Conservation (phyloP, 1,140 invertebrate genomes). For the Drosophila gunungcola region DNA sequence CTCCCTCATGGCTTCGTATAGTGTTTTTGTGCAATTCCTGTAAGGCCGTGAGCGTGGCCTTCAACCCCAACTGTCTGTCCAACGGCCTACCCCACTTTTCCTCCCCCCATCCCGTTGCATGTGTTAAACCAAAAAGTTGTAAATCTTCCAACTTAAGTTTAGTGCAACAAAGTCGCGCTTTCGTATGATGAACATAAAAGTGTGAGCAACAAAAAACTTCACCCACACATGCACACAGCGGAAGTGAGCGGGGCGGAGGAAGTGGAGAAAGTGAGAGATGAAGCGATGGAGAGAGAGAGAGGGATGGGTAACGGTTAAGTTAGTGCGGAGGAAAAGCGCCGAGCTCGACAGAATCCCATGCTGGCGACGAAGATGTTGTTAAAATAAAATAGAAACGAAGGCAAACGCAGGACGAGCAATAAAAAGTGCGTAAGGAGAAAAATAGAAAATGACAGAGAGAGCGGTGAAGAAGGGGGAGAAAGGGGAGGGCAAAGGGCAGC, state of each 20-base stretch:
- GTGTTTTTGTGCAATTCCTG: slow-evolving; percentile 26
- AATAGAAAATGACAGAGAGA: slow-evolving; percentile 64
- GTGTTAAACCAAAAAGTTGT: slow-evolving; percentile 72
- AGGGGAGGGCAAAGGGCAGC: slow-evolving; percentile 13
- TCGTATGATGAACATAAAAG: slow-evolving; percentile 72
- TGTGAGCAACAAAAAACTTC: slow-evolving; percentile 40
- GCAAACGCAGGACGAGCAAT: slow-evolving; percentile 62
- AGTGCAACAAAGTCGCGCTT: slow-evolving; percentile 78
- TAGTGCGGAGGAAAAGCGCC: slow-evolving; percentile 52
- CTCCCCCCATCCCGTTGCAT: slow-evolving; percentile 17
- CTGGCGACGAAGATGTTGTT: slow-evolving; percentile 73
- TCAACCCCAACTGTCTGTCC: slow-evolving; percentile 22
- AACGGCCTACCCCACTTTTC: slow-evolving; percentile 17
- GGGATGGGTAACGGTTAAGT: slow-evolving; percentile 50
- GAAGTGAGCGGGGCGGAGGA: slow-evolving; percentile 1
- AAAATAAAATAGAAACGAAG: slow-evolving; percentile 67
- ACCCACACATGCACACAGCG: slow-evolving; percentile 33
- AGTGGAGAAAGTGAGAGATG: slow-evolving; percentile 19
- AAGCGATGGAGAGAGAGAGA: neutral
- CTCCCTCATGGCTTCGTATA: slow-evolving; percentile 38
- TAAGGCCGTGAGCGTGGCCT: slow-evolving; percentile 44
- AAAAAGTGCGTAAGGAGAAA: slow-evolving; percentile 75
- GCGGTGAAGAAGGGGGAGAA: neutral
- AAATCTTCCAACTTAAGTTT: slow-evolving; percentile 73
- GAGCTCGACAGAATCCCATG: slow-evolving; percentile 74